Conservation (phyloP, 2,113 vertebrate species). For the Cyprinus carpio region DNA sequence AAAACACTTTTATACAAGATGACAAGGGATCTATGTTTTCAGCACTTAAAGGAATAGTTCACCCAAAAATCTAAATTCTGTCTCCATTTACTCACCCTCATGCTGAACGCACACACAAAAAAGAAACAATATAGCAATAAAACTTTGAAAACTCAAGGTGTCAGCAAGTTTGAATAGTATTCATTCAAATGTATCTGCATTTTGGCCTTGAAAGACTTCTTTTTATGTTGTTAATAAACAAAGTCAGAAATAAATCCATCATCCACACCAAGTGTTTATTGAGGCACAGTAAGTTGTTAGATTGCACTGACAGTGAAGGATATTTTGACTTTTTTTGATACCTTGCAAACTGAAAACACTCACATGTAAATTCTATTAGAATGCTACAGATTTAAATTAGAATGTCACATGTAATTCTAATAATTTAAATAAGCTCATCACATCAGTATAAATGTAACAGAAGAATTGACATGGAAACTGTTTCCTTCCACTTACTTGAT, state of each 20-base stretch:
- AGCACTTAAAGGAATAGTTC: not conserved
- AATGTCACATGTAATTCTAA: not conserved
- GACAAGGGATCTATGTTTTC: not conserved
- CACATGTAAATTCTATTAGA: not conserved
- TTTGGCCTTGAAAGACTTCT: not conserved
- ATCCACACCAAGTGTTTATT: constrained; percentile 19
- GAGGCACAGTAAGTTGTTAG: not conserved
- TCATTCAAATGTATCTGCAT: not conserved
- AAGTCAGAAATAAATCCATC: not conserved
- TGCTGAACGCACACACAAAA: no score
- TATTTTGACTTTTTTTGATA: not conserved
- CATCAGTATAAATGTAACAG: constrained; percentile 17
- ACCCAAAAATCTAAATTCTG: not conserved
- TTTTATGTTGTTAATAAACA: not conserved
- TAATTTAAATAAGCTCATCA: not conserved
- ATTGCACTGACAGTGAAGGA: not conserved
- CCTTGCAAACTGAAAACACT: not conserved
- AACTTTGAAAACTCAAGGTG: not conserved
- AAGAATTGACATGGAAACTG: not conserved
- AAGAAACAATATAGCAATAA: not conserved
- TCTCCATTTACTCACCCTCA: not conserved
- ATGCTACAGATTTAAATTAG: constrained; percentile 10
- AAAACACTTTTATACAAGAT: not conserved
- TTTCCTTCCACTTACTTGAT: not conserved
- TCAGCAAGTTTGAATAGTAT: not conserved